Evolutionary conservation across 2,888 invertebrate genomes (phyloP), one percentile per base, ranked within the genome.

Genomic region (Zaprionus lineosus): DNA sequence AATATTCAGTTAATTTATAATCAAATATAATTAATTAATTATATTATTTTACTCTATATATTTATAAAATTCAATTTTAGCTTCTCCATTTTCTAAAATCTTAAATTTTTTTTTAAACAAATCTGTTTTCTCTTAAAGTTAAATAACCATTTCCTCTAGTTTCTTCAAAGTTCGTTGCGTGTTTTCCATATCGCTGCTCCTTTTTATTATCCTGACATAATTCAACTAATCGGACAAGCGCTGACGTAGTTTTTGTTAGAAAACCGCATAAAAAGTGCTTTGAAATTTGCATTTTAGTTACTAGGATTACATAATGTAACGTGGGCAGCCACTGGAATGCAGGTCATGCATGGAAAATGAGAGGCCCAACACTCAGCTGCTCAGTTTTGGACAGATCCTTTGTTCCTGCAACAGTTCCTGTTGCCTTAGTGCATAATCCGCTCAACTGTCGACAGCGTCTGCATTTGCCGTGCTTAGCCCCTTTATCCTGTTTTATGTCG

Each of bases 401-500:
- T 70, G 59, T 55, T 43, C 21, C 16, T 11, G n/a, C 19, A 15
- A 9, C 24, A 21, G 48, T 15, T 58, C 6, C 40, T 50, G 48
- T 50, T 34, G 65, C 34, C 44, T 44, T 61, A 51, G 55, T 48
- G 51, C 46, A 33, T 86, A 84, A 84, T 79, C 85, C 85, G 79
- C 68, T 86, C 69, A 65, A 69, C 67, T 46, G 77, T 44, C 79
- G 51, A 44, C 46, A 24, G 40, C 36, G 57, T 62, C 51, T 61
- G 51, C 46, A 48, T 63, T 48, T 46, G 28, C 56, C 64, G 63
- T 29, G 46, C 63, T 69, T 52, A 74, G 46, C 65, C 69, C 44
- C 57, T 73, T 79, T 74, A 84, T 83, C 63, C 84, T 65, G 82
- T 68, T 73, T 66, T 76, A 62, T 75, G 81, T 76, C 74, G 77